phyloP scores from a whole-genome alignment of 2,113 vertebrate species.

The Salminus brasiliensis region DNA sequence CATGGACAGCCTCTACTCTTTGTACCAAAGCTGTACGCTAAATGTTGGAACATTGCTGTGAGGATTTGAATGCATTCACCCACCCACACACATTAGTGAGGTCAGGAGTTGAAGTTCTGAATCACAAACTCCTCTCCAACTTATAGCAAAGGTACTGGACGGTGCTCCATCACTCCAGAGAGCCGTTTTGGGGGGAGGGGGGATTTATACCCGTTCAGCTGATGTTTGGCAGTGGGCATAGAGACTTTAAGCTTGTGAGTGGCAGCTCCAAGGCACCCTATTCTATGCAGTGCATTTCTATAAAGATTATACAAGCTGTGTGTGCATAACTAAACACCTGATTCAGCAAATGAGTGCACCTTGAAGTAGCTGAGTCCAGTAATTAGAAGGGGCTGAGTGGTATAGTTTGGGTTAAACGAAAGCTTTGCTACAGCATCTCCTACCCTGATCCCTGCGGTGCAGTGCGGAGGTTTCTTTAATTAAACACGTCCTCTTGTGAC shows the following conservation, averaged over 20 bases:
- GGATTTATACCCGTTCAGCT: not conserved
- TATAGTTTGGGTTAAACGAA: not conserved
- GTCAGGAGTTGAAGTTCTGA: too few relatives aligned
- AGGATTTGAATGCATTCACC: too few relatives aligned
- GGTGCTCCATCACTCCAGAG: too few relatives aligned
- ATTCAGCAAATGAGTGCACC: too few relatives aligned
- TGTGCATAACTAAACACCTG: not conserved
- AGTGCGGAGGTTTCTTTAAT: not conserved
- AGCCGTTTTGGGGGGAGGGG: too few relatives aligned
- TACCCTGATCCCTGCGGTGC: not conserved
- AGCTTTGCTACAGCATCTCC: not conserved
- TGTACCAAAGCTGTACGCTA: too few relatives aligned
- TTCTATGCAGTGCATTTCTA: not conserved
- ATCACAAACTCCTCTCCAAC: too few relatives aligned
- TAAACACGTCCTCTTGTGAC: not conserved
- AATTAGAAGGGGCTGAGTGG: not conserved
- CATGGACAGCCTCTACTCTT: too few relatives aligned
- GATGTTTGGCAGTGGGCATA: not conserved
- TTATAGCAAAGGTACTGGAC: too few relatives aligned
- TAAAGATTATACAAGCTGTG: not conserved
- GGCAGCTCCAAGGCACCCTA: not conserved
- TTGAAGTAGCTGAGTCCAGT: not conserved
- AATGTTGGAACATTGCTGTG: too few relatives aligned
- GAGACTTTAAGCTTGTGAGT: not conserved
- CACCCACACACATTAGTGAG: too few relatives aligned